Evolutionary conservation across 2,888 invertebrate genomes (phyloP).

Genomic region (Spilosoma lubricipeda): DNA sequence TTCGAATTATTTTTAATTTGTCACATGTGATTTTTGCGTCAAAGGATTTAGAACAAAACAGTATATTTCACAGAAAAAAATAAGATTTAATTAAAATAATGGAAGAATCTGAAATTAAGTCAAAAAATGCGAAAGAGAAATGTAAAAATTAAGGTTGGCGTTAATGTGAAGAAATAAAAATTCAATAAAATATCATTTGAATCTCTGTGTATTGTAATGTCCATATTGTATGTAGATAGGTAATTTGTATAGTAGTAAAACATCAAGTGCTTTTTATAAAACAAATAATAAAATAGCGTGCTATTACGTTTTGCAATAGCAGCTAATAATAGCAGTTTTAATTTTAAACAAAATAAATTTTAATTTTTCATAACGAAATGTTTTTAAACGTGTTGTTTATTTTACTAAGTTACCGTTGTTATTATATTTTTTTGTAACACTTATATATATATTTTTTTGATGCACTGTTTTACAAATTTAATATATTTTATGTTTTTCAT

Average conservation of each 20-base stretch:
- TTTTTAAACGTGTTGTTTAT: too few species aligned
- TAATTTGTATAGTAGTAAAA: slow-evolving; percentile 62
- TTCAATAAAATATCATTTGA: not conserved
- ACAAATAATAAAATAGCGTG: slow-evolving; percentile 34
- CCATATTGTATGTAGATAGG: slow-evolving; percentile 59
- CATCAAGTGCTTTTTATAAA: slow-evolving; percentile 58
- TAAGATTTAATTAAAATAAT: not conserved
- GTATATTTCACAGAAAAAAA: not conserved
- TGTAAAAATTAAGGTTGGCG: not conserved
- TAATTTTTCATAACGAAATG: too few species aligned
- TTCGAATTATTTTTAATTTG: not conserved
- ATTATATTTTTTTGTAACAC: too few species aligned
- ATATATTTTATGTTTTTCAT: too few species aligned
- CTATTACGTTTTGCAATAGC: slow-evolving; percentile 38
- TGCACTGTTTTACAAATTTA: too few species aligned
- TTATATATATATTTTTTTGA: too few species aligned
- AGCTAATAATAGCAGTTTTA: slow-evolving; percentile 28
- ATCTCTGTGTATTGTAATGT: slow-evolving; percentile 2
- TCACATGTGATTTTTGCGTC: not conserved
- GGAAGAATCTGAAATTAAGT: not conserved
- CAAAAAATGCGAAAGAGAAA: not conserved
- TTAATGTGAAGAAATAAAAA: slow-evolving; percentile 1
- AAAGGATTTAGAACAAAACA: not conserved
- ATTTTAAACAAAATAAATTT: slow-evolving; percentile 22
- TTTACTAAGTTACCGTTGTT: too few species aligned